Base-by-base conservation (phyloP, 2,797 vertebrate genomes). In the Esox lucius region DNA sequence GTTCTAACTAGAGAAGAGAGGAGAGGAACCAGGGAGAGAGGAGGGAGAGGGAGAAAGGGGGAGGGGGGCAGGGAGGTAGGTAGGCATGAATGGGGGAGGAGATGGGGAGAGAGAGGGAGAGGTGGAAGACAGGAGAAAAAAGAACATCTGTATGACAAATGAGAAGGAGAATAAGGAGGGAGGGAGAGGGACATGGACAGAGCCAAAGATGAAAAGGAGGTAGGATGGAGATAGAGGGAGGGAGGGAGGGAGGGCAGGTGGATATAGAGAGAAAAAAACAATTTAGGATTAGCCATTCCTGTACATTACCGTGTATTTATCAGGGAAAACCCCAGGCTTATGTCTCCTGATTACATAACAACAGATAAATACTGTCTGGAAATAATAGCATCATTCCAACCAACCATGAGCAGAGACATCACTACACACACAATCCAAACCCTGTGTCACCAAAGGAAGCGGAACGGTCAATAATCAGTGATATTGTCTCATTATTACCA, bases 1-100 rank as follows among this genome's bases (percentile, higher is more conserved):
- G 16, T 51, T 51, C 49, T 51, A 51, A 16, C 49, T 17, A 19
- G 16, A 78, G 62, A 75, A 76, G 79, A 74, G 66, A 48, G 61
- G 19, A 51, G n/a, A 42, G 19, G 26, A 8, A n/a, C 56, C n/a
- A 70, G 31, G 33, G 73, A 51, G 35, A n/a, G 7, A 53, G 49
- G 59, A 49, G 39, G 46, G 39, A 39, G 39, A 70, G 35, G 35
- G 3, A 7, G 35, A 39, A 3, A 39, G 3, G 7, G 35, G 7
- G 35, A 46, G 46, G 19, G 53, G 39, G 61, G 46, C 19, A 48
- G 35, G 16, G 71, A 62, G n/a, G 39, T 9, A 24, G 22, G n/a
- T 4, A 62, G 5, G n/a, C 4, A 17, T 16, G 11, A 22, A 11
- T n/a, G 59, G 28, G 26, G 39, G 26, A 42, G 3, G 19, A 22